These are phyloP conservation scores for Tiliacea citrago DNA, from an alignment of 2,888 invertebrate genomes.

Conservation along the genomic window DNA sequence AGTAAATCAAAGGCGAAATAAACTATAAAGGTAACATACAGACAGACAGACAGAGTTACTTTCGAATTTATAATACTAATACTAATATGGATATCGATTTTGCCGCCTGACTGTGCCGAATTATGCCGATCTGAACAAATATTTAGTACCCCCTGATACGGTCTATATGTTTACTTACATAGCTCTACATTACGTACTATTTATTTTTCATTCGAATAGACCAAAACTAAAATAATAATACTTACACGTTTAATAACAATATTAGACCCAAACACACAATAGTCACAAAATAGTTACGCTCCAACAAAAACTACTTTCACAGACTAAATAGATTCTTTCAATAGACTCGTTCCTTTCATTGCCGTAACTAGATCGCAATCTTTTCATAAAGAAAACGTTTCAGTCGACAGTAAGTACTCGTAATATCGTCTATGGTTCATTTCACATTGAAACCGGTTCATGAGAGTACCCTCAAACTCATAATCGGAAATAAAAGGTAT, in stretches of 20 bases:
- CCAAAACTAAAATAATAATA: slow-evolving; percentile 33
- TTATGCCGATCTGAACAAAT: too few relatives aligned
- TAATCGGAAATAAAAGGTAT: slow-evolving; percentile 69
- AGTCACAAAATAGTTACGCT: slow-evolving; percentile 29
- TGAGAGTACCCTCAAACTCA: slow-evolving; percentile 64
- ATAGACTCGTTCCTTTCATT: slow-evolving; percentile 58
- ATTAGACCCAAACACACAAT: slow-evolving; percentile 37
- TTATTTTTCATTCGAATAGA: slow-evolving; percentile 10
- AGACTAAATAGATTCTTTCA: slow-evolving; percentile 59
- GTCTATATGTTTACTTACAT: too few relatives aligned
- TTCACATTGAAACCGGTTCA: slow-evolving; percentile 75
- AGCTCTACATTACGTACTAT: not conserved
- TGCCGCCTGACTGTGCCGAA: too few relatives aligned
- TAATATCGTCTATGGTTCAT: slow-evolving; percentile 72
- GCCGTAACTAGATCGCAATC: slow-evolving; percentile 61
- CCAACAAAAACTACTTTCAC: slow-evolving; percentile 62
- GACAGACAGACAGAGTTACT: too few relatives aligned
- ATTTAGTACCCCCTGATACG: not conserved
- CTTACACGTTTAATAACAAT: slow-evolving; percentile 45
- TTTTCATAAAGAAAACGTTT: slow-evolving; percentile 58
- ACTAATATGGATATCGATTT: too few relatives aligned
- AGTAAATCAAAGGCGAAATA: too few relatives aligned
- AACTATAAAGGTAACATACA: too few relatives aligned
- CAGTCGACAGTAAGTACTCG: slow-evolving; percentile 48
- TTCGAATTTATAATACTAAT: too few relatives aligned